phyloP scores from a whole-genome alignment of 1,140 invertebrate genomes.

The Drosophila miranda region DNA sequence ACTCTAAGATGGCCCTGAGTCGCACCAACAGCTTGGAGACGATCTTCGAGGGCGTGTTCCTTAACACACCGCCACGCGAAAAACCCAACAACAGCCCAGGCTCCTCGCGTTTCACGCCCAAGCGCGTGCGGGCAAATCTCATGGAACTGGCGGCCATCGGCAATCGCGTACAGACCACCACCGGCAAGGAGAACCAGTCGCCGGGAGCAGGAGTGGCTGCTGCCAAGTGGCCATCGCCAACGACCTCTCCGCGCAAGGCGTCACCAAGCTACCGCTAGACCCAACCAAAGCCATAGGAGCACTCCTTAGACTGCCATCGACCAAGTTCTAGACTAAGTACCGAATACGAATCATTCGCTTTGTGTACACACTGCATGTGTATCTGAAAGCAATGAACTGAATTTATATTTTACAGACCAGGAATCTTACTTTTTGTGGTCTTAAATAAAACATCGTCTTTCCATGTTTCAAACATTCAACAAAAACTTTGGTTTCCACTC shows the following conservation, averaged over 20 bases:
- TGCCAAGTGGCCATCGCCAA: not conserved
- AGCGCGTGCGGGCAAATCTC: constrained; percentile 59
- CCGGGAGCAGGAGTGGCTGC: constrained; percentile 10
- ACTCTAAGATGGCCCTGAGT: constrained; percentile 34
- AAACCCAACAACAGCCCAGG: constrained; percentile 31
- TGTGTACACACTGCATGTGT: constrained; percentile 53
- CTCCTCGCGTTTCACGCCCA: constrained; percentile 52
- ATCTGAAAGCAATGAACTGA: constrained; percentile 29
- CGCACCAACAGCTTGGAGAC: constrained; percentile 67
- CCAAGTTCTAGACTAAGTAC: constrained; percentile 48
- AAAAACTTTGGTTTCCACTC: not conserved
- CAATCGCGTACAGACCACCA: constrained; percentile 45
- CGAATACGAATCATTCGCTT: constrained; percentile 1
- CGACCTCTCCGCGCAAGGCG: constrained; percentile 11
- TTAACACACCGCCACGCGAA: constrained; percentile 72
- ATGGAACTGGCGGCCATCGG: constrained; percentile 66
- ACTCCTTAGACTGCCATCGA: constrained; percentile 55
- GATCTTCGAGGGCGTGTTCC: constrained; percentile 78
- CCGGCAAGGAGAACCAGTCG: constrained; percentile 66
- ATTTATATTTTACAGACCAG: not conserved
- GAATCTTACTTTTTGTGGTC: constrained; percentile 26
- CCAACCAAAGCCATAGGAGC: constrained; percentile 53
- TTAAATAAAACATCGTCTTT: constrained; percentile 69
- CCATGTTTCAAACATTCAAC: constrained; percentile 71
- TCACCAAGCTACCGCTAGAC: constrained; percentile 27